These are phyloP conservation scores for Lysiphlebus fabarum DNA, from an alignment of 1,140 invertebrate species.

Conservation along the genomic window DNA sequence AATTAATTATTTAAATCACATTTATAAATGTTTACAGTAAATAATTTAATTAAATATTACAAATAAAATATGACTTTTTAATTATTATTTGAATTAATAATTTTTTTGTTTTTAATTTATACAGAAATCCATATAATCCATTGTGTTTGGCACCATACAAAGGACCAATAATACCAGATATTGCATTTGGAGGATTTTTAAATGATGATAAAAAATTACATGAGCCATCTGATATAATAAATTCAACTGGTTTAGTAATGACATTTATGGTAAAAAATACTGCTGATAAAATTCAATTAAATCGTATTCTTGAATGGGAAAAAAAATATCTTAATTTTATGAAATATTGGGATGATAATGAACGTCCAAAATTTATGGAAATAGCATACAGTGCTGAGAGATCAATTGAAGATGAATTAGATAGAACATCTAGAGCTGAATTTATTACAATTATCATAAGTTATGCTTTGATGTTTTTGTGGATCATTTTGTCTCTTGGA, in stretches of 20 bases:
- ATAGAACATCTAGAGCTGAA: conserved; percentile 77
- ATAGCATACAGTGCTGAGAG: conserved; percentile 80
- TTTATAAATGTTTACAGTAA: conserved; percentile 54
- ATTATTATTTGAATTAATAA: no score
- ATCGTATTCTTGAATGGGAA: conserved; percentile 75
- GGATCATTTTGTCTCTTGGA: conserved; percentile 81
- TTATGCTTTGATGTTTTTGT: conserved; percentile 90
- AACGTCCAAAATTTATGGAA: conserved; percentile 64
- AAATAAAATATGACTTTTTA: not conserved
- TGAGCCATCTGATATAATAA: conserved; percentile 51
- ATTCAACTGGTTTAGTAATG: conserved; percentile 67
- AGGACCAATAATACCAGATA: conserved; percentile 78
- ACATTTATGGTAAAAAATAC: conserved; percentile 76
- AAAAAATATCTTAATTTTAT: conserved; percentile 69
- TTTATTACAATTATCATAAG: conserved; percentile 78
- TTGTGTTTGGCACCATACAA: conserved; percentile 78
- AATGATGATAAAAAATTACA: conserved; percentile 40
- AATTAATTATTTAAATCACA: conserved; percentile 53
- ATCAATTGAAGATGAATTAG: conserved; percentile 86
- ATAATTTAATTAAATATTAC: conserved; percentile 18
- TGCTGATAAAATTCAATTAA: conserved; percentile 55
- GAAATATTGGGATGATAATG: conserved; percentile 62
- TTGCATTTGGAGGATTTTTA: conserved; percentile 75
- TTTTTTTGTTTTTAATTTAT: conserved; percentile 32
- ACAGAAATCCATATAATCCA: conserved; percentile 61